These are phyloP conservation scores for Gryllus bimaculatus DNA, from an alignment of 1,140 invertebrate genomes.

Conservation along the genomic window DNA sequence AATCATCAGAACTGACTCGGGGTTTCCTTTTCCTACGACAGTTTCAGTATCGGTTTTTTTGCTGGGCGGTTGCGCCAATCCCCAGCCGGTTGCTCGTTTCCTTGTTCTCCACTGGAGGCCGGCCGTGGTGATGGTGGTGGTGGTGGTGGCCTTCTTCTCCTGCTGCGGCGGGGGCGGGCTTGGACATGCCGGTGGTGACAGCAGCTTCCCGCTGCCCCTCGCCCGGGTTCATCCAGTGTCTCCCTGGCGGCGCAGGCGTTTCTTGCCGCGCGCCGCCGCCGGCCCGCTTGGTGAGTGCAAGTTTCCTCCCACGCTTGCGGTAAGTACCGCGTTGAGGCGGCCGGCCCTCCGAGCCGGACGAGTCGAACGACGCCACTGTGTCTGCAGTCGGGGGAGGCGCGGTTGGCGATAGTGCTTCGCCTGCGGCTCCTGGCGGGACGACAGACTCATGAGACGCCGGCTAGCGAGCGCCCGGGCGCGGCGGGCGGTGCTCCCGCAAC, in stretches of 20 bases:
- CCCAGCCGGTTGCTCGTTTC: slow-evolving; percentile 18
- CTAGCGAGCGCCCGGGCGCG: too few relatives aligned
- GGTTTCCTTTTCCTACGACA: slow-evolving; percentile 32
- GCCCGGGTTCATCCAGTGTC: slow-evolving; percentile 53
- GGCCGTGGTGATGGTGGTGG: slow-evolving; percentile 65
- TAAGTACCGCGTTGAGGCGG: slow-evolving; percentile 74
- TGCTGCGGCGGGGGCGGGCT: slow-evolving; percentile 35
- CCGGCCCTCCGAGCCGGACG: slow-evolving; percentile 73
- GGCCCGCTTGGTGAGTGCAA: slow-evolving; percentile 58
- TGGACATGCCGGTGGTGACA: slow-evolving; percentile 59
- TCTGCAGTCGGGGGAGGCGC: slow-evolving; percentile 79
- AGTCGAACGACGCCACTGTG: slow-evolving; percentile 77
- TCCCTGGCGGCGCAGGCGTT: slow-evolving; percentile 55
- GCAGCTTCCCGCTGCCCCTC: slow-evolving; percentile 55
- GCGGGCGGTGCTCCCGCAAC: too few relatives aligned
- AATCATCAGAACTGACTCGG: neutral
- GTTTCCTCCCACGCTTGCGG: slow-evolving; percentile 86
- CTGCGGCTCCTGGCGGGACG: slow-evolving; percentile 51
- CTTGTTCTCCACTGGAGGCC: slow-evolving; percentile 27
- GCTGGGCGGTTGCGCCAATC: slow-evolving; percentile 27
- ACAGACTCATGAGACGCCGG: neutral
- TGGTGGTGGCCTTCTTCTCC: slow-evolving; percentile 72
- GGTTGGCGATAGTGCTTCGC: slow-evolving; percentile 76
- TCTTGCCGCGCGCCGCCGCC: slow-evolving; percentile 34
- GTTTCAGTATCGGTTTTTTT: slow-evolving; percentile 25